A percentile compares a stretch with the other conserved stretches of the same genome.
Conservation (phyloP, 2,888 invertebrate species). For the Leptura quadrifasciata region DNA sequence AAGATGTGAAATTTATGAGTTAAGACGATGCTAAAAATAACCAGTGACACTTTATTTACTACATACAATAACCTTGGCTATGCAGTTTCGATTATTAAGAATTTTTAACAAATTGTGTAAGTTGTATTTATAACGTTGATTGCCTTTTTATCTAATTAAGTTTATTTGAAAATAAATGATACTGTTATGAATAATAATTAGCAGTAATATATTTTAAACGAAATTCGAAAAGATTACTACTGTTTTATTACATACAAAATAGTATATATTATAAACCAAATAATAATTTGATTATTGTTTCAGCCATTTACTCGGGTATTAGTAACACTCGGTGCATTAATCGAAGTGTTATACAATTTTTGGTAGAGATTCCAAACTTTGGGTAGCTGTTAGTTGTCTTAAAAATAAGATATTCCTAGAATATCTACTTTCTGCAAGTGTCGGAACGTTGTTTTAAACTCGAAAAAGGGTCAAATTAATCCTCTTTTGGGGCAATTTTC, state of each 20-base stretch:
- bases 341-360: no score
- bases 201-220: not conserved
- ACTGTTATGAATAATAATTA: not conserved
- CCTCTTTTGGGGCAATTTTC: no score
- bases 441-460: no score
- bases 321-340: no score
- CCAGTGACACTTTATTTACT: slow-evolving; percentile 20
- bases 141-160: not conserved
- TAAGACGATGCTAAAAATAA: slow-evolving; percentile 17
- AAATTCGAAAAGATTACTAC: not conserved
- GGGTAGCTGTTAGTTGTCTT: no score
- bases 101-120: slow-evolving; percentile 30
- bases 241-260: not conserved
- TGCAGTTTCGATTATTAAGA: slow-evolving; percentile 23
- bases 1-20: not conserved
- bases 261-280: not conserved
- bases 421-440: no score
- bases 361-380: no score
- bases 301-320: not conserved
- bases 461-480: no score
- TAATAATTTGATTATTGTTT: not conserved
- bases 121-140: slow-evolving; percentile 16
- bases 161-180: not conserved
- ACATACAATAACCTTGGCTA: slow-evolving; percentile 6
- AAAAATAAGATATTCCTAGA: no score